Evolutionary conservation across 2,113 vertebrate species (phyloP), one percentile per base, ranked within the genome.

Genomic region (Podarcis muralis): DNA sequence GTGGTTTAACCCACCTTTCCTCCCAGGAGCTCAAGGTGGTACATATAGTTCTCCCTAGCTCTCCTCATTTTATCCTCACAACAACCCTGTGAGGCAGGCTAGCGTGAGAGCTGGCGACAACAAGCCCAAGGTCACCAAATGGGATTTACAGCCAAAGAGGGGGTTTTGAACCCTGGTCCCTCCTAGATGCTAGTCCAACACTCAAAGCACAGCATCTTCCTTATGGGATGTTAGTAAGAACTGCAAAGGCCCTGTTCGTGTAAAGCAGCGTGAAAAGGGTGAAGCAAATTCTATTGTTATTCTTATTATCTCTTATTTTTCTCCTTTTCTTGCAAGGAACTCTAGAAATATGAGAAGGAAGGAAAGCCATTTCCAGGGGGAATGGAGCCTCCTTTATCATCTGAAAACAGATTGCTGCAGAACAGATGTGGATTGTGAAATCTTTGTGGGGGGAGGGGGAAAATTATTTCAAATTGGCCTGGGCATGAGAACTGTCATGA

Each of bases 381-480:
- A 89, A 20, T 22, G 27, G 40, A 53, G 62, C 53, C 71, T 78
- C 72, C 72, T 78, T 87, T 83, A 71, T 71, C 43, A 77, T 83
- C 72, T 71, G 32, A 83, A 83, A 86, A 83, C 48, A 77, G 75
- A 87, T 78, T 90, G 72, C 27, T 32, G 53, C 6, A 59, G 62
- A 68, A 82, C 69, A 71, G 81, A 62, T 90, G 72, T 78, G 62
- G 72, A 69, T 90, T 65, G 69, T 83, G 84, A 90, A 83, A 90
- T 78, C 84, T 77, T 87, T 57, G 89, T 71, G 79, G 84, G 62
- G 72, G 74, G 7, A 12, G 84, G 62, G 72, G 74, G 7, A 7
- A 71, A 77, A 87, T 83, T 62, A 90, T 87, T 90, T 87, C 89
- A 90, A 78, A 90, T 87, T 87, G 85, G 72, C 48, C 83, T 83